Evolutionary conservation across 1,140 invertebrate species (phyloP).

Genomic region (Battus philenor): DNA sequence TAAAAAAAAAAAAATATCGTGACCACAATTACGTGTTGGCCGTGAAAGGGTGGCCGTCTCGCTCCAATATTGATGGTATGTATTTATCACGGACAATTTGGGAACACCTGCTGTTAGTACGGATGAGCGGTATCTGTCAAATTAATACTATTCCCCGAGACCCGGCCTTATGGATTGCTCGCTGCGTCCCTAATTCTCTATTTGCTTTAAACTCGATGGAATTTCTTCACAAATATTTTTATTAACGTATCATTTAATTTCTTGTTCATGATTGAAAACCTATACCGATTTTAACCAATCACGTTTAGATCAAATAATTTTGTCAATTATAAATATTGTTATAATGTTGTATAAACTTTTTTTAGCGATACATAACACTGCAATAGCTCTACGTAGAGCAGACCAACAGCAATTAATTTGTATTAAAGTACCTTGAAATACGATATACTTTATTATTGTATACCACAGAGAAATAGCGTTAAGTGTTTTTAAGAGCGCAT

Average conservation of each 20-base stretch:
- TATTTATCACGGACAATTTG: slow-evolving; percentile 64
- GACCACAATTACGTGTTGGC: slow-evolving; percentile 43
- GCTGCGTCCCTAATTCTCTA: slow-evolving; percentile 42
- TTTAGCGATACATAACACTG: too few species aligned
- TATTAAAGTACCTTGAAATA: too few species aligned
- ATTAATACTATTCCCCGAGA: slow-evolving; percentile 34
- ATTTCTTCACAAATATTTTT: slow-evolving; percentile 30
- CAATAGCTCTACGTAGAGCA: too few species aligned
- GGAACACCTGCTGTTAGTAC: slow-evolving; percentile 61
- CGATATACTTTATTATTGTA: too few species aligned
- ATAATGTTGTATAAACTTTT: too few species aligned
- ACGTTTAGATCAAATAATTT: too few species aligned
- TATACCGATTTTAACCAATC: background rate
- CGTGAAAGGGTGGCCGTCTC: slow-evolving; percentile 41
- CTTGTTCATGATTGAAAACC: slow-evolving; percentile 4
- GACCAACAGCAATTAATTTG: too few species aligned
- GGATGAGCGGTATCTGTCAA: slow-evolving; percentile 49
- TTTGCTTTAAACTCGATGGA: slow-evolving; percentile 38
- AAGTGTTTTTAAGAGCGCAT: too few species aligned
- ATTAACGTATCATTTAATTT: slow-evolving; percentile 23
- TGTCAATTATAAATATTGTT: too few species aligned
- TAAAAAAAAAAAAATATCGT: slow-evolving; percentile 27
- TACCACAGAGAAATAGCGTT: too few species aligned
- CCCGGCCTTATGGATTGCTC: slow-evolving; percentile 29
- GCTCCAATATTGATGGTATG: slow-evolving; percentile 48